Percentiles rank a stretch among this genome's conserved stretches.
These are phyloP conservation scores for Drosophila mettleri DNA, from an alignment of 2,888 invertebrate genomes.

Conservation along the genomic window DNA sequence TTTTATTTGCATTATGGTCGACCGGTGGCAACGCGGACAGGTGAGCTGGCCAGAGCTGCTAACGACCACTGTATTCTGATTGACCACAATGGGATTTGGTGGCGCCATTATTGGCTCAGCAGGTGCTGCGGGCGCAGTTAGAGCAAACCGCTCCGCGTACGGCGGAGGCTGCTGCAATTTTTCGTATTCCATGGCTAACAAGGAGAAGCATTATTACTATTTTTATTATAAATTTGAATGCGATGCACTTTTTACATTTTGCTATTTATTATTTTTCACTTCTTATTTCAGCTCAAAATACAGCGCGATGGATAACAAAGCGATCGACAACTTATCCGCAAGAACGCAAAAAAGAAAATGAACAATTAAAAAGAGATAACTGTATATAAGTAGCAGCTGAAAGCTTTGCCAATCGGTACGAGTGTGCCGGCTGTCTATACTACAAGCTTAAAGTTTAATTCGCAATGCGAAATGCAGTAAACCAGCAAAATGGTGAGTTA, in stretches of 20 bases:
- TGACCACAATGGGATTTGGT: not conserved
- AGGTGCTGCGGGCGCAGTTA: no score
- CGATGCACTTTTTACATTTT: not conserved
- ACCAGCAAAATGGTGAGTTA: no score
- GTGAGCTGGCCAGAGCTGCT: constrained; percentile 35
- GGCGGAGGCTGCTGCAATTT: constrained; percentile 31
- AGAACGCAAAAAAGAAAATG: constrained; percentile 11
- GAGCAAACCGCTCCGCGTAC: constrained; percentile 9
- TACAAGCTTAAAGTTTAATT: not conserved
- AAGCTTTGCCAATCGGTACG: not conserved
- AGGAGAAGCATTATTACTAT: not conserved
- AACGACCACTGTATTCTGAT: constrained; percentile 28
- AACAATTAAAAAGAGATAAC: not conserved
- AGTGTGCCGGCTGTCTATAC: no score
- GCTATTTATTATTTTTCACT: not conserved
- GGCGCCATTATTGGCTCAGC: not conserved
- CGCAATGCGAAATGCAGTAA: constrained; percentile 1
- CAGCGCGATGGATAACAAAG: not conserved
- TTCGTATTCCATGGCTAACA: constrained; percentile 40
- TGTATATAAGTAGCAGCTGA: not conserved
- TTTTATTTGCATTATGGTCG: constrained; percentile 35
- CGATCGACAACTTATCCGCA: constrained; percentile 2
- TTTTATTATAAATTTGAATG: not conserved
- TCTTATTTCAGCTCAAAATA: not conserved
- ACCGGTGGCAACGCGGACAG: constrained; percentile 54